Evolutionary conservation across 2,113 vertebrate species (phyloP), one percentile per base, ranked within the genome.

Genomic region (Pelecanoides urinatrix): DNA sequence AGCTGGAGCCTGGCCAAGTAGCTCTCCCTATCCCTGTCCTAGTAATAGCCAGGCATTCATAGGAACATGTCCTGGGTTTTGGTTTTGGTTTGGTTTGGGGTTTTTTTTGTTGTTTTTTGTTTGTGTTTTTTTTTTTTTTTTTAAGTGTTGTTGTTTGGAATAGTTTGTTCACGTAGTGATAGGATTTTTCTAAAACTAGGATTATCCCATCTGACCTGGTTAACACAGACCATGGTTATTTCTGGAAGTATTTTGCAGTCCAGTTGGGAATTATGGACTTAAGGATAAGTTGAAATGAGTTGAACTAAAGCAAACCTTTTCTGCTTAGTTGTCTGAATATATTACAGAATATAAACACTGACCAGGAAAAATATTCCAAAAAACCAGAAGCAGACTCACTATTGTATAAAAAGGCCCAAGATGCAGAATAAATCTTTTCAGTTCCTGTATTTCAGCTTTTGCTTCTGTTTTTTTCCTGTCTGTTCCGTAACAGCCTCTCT

Each of bases 211-310:
- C 9, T 53, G 42, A 91, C 56, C 26, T 55, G 15, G 11, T 87
- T 91, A 59, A 78, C 22, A n/a, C 3, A 36, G 29, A 12, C 11
- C 11, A 15, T 36, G 27, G 16, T 9, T 81, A 71, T 65, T 94
- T 90, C 32, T 88, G 52, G n/a, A 62, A 62, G n/a, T 23, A 29
- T 66, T 91, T 80, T 89, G 21, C 5, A 53, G 47, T 63, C 25
- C 0, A 0, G 6, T 38, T 55, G 9, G 47, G 17, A 81, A 23
- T 7, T 61, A 3, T 29, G n/a, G 14, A 45, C 53, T 10, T 81
- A 40, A 20, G 62, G 25, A 71, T 11, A 87, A 53, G 11, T 66
- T 68, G 49, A 80, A 95, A 47, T n/a, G 2, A 56, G 7, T 63
- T 68, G 42, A 87, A 38, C 18, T 55, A 55, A 50, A 74, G 25